These are phyloP conservation scores for Coreoperca whiteheadi DNA, from an alignment of 2,113 vertebrate genomes.

Conservation along the genomic window DNA sequence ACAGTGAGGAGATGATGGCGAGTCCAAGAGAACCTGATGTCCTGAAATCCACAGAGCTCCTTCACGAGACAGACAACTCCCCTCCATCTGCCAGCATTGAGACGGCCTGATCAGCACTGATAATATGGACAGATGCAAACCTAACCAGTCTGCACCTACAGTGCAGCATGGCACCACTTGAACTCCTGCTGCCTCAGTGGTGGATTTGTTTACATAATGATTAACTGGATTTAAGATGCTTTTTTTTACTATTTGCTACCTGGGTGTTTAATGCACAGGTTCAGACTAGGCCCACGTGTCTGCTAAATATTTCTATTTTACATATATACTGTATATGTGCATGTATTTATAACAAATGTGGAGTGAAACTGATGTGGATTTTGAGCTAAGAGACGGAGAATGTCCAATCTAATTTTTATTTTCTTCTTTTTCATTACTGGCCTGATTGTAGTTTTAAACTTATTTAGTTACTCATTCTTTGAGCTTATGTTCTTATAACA, in stretches of 20 bases:
- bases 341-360: conserved; percentile 30
- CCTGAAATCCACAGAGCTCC: conserved; percentile 84
- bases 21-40: conserved; percentile 86
- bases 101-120: conserved; percentile 61
- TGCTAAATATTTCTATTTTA: conserved; percentile 33
- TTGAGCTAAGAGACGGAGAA: background rate
- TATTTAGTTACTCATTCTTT: background rate
- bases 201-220: conserved; percentile 53
- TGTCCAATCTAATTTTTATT: background rate
- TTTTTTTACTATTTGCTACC: conserved; percentile 32
- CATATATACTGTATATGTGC: conserved; percentile 8
- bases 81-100: conserved; percentile 82
- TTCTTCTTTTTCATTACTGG: background rate
- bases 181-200: conserved; percentile 9
- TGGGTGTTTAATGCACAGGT: conserved; percentile 3
- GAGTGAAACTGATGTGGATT: conserved; percentile 12
- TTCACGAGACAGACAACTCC: conserved; percentile 73
- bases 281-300: conserved; percentile 14
- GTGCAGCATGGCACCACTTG: background rate
- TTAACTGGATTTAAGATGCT: conserved; percentile 40
- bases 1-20: conserved; percentile 84
- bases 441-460: conserved; percentile 39
- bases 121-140: conserved; percentile 9
- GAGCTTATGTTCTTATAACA: no score
- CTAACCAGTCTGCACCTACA: background rate